Conservation (phyloP, 2,113 vertebrate species). For the Anarrhichthys ocellatus region DNA sequence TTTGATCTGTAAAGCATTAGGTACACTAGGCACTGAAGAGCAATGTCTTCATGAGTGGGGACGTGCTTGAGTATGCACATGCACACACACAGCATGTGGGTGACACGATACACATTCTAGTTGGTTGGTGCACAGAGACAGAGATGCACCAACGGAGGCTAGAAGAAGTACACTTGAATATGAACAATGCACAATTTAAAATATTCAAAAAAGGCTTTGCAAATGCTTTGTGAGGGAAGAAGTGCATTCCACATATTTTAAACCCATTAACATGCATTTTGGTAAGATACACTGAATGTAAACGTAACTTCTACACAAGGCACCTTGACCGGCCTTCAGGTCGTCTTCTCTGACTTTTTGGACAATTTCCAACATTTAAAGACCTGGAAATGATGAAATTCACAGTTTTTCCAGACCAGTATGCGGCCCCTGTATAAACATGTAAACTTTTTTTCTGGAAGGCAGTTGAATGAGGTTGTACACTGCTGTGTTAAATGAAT, state of each 20-base stretch:
- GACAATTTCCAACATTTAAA: background rate
- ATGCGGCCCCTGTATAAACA: background rate
- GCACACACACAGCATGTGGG: too few species aligned
- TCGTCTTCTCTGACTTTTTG: background rate
- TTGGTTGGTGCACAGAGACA: too few species aligned
- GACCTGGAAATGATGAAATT: background rate
- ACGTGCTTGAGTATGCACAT: too few species aligned
- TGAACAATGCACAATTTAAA: background rate
- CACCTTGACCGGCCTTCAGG: background rate
- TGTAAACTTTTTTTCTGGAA: background rate
- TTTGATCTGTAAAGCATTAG: too few species aligned
- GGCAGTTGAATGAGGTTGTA: constrained; percentile 1
- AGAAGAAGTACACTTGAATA: too few species aligned
- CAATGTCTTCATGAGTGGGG: too few species aligned
- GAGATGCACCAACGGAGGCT: too few species aligned
- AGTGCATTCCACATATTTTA: background rate
- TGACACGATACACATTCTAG: too few species aligned
- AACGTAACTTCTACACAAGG: background rate
- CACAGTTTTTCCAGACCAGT: background rate
- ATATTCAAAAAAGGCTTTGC: background rate
- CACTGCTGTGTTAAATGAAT: constrained; percentile 54
- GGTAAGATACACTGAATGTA: too few species aligned
- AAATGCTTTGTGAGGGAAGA: background rate
- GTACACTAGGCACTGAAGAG: too few species aligned
- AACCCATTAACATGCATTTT: background rate